These are phyloP conservation scores for Tragelaphus buxtoni DNA, from an alignment of 2,113 vertebrate genomes.

Conservation along the genomic window DNA sequence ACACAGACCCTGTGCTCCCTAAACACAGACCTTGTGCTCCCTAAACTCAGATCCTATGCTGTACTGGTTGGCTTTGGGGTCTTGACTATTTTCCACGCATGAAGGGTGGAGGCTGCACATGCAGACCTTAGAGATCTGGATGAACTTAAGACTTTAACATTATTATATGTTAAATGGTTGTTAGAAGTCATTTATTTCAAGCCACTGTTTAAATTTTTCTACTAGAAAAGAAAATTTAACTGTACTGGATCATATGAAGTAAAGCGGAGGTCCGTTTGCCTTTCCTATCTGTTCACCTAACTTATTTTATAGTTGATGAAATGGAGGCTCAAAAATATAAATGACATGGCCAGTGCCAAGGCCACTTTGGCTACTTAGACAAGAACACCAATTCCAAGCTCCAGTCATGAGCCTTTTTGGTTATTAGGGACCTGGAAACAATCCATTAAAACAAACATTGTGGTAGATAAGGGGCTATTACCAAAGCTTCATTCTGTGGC, in stretches of 20 bases:
- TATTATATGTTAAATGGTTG: neutral
- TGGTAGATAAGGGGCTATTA: neutral
- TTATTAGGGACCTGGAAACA: neutral
- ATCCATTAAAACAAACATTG: neutral
- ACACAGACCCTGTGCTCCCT: neutral
- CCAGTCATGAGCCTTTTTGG: neutral
- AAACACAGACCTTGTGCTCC: neutral
- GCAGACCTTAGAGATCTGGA: neutral
- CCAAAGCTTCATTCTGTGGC: neutral
- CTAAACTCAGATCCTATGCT: neutral
- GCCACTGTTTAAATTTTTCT: neutral
- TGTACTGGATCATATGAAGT: neutral
- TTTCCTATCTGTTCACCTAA: neutral
- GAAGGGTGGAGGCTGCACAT: neutral
- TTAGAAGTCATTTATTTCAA: neutral
- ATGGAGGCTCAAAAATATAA: neutral
- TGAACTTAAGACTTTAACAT: neutral
- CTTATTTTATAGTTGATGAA: neutral
- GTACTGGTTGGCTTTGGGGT: neutral
- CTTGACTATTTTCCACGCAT: neutral
- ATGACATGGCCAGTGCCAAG: neutral
- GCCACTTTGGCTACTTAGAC: neutral
- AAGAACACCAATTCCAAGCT: neutral
- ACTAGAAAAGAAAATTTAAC: neutral
- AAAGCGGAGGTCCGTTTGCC: neutral